Evolutionary conservation across 2,797 vertebrate genomes (phyloP), one percentile per base, ranked within the genome.

Genomic region (Eulemur coronatus): DNA sequence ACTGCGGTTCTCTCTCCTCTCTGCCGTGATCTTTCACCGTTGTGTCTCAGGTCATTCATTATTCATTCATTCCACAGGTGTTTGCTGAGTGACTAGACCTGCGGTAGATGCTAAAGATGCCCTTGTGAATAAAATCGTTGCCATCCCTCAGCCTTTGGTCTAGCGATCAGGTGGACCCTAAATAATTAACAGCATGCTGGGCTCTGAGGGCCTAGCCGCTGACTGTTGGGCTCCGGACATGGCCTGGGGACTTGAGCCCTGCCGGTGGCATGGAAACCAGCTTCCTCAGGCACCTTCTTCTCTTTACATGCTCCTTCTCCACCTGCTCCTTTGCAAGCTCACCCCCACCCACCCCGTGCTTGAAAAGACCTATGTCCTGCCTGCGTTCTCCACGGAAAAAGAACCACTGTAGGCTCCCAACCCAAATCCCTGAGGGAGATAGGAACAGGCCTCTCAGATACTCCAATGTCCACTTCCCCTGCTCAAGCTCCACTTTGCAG

Each of bases 401-500:
- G 57, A 80, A 55, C 69, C 30, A 26, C 26, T 5, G 65, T 7
- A 24, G 35, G 26, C 59, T 80, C 76, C 76, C 65, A 63, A 55
- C 35, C 52, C 70, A 84, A 46, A 38, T 86, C 33, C 92, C 43
- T 4, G 26, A 28, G 43, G 69, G 86, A 17, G 61, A 13, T 0
- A 33, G 52, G 33, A 46, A 26, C 0, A 9, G 79, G 33, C 38
- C 9, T 2, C 24, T 35, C 38, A 52, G 95, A 89, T 84, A 87
- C 78, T 90, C 96, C 88, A 46, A 17, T 88, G 11, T 75, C n/a
- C 14, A 35, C 50, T 67, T 84, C 22, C 67, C 75, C 69, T 69
- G 61, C 70, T 94, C 75, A 0, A 28, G 86, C 75, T 97, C 93
- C 97, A 94, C 96, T 96, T 70, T 93, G 91, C 88, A 81, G 70